phyloP scores from a whole-genome alignment of 1,140 invertebrate genomes.

The Fopius arisanus region DNA sequence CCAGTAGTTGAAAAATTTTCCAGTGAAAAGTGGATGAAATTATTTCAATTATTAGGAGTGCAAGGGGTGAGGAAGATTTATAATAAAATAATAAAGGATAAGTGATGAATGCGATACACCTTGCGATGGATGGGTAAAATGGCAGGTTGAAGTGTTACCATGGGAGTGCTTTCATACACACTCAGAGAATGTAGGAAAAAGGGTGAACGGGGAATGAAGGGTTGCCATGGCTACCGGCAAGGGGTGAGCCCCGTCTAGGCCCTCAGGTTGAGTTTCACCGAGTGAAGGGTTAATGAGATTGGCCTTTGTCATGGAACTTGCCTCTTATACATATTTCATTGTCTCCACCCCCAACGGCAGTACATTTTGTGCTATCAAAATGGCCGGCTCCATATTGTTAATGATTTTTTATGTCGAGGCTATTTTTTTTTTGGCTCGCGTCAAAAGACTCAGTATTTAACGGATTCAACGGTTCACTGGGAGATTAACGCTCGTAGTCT shows the following conservation, averaged over 20 bases:
- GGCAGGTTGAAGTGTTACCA: slow-evolving; percentile 29
- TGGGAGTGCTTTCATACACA: slow-evolving; percentile 11
- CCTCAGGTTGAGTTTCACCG: slow-evolving; percentile 41
- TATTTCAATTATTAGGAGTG: no score
- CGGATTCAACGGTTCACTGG: neutral
- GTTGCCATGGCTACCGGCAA: slow-evolving; percentile 57
- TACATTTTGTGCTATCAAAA: neutral
- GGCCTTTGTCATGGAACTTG: slow-evolving; percentile 44
- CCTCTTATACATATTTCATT: neutral
- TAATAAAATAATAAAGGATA: neutral
- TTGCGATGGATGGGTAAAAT: slow-evolving; percentile 11
- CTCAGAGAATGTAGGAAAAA: neutral
- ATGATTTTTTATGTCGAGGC: neutral
- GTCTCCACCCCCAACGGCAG: neutral
- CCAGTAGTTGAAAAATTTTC: neutral
- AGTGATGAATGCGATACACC: slow-evolving; percentile 18
- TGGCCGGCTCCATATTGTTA: no score
- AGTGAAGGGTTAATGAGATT: slow-evolving; percentile 64
- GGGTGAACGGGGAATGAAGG: slow-evolving; percentile 42
- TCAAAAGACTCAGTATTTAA: neutral
- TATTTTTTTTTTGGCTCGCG: neutral
- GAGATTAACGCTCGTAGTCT: neutral
- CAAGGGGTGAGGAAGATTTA: no score
- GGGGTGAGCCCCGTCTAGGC: slow-evolving; percentile 49
- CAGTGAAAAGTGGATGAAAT: no score